These are phyloP conservation scores for Strix uralensis DNA, from an alignment of 2,113 vertebrate species.

Conservation along the genomic window DNA sequence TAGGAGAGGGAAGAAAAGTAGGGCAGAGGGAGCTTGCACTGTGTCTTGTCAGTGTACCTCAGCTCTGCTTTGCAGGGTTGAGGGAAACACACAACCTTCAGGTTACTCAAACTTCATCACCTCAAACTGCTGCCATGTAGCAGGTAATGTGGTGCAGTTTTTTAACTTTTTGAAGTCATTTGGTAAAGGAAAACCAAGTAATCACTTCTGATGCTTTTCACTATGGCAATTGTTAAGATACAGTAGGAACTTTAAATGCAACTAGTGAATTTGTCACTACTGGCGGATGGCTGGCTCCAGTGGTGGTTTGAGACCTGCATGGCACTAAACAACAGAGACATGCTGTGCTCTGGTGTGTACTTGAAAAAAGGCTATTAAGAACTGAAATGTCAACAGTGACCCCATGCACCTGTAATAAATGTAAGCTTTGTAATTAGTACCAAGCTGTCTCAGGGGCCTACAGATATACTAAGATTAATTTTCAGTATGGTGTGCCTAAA, in stretches of 20 bases:
- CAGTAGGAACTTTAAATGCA: neutral
- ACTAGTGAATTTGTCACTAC: neutral
- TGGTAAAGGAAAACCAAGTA: neutral
- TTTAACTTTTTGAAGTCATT: neutral
- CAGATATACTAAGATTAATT: constrained; percentile 42
- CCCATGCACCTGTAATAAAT: constrained; percentile 48
- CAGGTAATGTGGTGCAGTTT: neutral
- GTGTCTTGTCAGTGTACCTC: neutral
- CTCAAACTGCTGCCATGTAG: neutral
- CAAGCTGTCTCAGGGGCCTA: constrained; percentile 16
- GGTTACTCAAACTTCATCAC: neutral
- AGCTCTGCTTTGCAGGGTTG: neutral
- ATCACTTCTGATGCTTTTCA: neutral
- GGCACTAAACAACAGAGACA: neutral
- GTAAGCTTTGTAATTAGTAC: constrained; percentile 56
- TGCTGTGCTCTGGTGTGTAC: constrained; percentile 12
- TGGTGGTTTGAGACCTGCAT: neutral
- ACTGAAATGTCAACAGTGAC: constrained; percentile 36
- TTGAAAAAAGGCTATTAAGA: constrained; percentile 25
- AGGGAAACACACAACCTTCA: neutral
- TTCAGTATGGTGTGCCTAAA: neutral
- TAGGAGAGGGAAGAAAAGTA: neutral
- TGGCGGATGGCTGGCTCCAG: neutral
- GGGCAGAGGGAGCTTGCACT: neutral
- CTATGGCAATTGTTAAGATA: neutral